A percentile compares a stretch with the other conserved stretches of the same genome.
These are phyloP conservation scores for Ammospiza caudacuta DNA, from an alignment of 2,113 vertebrate species.

Conservation along the genomic window DNA sequence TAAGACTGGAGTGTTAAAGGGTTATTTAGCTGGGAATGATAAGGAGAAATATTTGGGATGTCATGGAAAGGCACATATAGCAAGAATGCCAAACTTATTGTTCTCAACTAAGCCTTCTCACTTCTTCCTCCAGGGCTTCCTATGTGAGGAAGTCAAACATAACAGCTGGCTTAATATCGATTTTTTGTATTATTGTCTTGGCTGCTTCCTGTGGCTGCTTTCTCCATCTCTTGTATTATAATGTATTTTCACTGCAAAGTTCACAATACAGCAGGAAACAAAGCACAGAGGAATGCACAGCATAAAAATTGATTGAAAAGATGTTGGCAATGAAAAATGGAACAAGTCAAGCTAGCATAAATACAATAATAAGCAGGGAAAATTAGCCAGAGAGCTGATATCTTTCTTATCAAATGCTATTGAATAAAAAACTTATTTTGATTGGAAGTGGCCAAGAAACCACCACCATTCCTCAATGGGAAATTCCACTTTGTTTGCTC, in stretches of 20 bases:
- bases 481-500: background rate
- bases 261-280: background rate
- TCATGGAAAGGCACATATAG: background rate
- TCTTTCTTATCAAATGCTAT: background rate
- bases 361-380: background rate
- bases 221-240: background rate
- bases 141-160: background rate
- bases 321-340: background rate
- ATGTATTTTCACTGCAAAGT: background rate
- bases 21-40: background rate
- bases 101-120: background rate
- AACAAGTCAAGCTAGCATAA: background rate
- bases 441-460: background rate
- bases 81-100: rapidly evolving
- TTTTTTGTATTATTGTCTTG: background rate
- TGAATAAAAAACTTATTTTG: background rate
- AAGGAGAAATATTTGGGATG: background rate
- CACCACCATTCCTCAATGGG: background rate
- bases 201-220: background rate
- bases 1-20: background rate
- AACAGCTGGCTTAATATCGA: background rate
- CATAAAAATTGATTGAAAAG: background rate
- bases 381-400: background rate
- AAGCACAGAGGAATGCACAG: background rate
- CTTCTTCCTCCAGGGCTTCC: background rate